These are phyloP conservation scores for Halyomorpha halys DNA, from an alignment of 1,140 invertebrate genomes.

Conservation along the genomic window DNA sequence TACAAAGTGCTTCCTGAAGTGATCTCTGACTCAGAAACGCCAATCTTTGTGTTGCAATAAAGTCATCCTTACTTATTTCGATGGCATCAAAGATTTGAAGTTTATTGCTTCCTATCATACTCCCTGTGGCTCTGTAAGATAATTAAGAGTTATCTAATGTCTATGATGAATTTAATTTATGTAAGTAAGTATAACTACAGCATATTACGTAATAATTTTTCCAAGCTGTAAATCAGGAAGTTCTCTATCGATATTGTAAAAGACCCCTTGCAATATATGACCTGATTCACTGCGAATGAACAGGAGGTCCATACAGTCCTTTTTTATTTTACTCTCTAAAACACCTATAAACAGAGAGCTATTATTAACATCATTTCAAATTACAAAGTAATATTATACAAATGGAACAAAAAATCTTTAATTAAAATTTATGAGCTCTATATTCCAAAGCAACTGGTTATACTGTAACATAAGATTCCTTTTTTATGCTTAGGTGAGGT, in stretches of 20 bases:
- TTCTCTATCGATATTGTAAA: conserved; percentile 23
- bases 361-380: no score
- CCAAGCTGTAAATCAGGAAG: conserved; percentile 17
- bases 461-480: no score
- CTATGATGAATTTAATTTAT: not conserved
- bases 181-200: not conserved
- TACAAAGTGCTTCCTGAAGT: not conserved
- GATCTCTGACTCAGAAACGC: conserved; percentile 21
- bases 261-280: conserved; percentile 22
- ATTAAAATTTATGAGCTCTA: no score
- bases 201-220: conserved; percentile 20
- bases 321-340: conserved; percentile 21
- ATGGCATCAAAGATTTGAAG: conserved; percentile 18
- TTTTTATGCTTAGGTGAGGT: no score
- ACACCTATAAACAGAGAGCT: conserved; percentile 8
- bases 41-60: conserved; percentile 27
- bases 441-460: no score
- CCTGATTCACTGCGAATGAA: conserved; percentile 10
- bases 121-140: conserved; percentile 19
- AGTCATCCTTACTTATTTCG: conserved; percentile 9
- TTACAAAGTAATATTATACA: no score
- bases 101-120: conserved; percentile 24
- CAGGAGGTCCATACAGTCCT: conserved; percentile 20
- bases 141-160: not conserved
- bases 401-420: no score